phyloP scores from a whole-genome alignment of 2,113 vertebrate species.

The Uria aalge region DNA sequence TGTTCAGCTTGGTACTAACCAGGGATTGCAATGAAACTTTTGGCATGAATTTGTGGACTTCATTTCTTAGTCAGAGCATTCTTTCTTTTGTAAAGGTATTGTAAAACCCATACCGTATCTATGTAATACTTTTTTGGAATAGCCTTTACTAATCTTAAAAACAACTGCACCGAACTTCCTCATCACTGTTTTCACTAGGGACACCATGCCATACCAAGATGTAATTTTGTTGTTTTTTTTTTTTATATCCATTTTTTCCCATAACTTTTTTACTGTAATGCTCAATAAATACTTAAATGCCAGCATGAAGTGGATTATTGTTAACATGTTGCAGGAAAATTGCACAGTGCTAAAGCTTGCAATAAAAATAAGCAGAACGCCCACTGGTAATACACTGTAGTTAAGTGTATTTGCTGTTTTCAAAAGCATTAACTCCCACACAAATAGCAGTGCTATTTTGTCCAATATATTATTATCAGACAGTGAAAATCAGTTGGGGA shows the following conservation, averaged over 20 bases:
- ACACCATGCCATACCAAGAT: background rate
- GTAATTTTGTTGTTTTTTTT: background rate
- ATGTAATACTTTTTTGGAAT: background rate
- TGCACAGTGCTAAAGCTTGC: slow-evolving; percentile 55
- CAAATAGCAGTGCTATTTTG: slow-evolving; percentile 55
- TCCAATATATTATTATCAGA: slow-evolving; percentile 66
- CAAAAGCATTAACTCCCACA: slow-evolving; percentile 71
- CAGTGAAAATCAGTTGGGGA: slow-evolving; percentile 53
- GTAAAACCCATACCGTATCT: background rate
- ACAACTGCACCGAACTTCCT: background rate
- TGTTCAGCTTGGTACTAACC: background rate
- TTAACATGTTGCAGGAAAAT: slow-evolving; percentile 67
- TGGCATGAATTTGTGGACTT: background rate
- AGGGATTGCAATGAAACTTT: background rate
- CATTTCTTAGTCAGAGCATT: background rate
- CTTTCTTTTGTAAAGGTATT: background rate
- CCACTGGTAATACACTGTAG: slow-evolving; percentile 62
- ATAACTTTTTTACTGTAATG: slow-evolving; percentile 46
- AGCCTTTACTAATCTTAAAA: background rate
- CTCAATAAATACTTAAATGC: slow-evolving; percentile 67
- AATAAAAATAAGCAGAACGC: slow-evolving; percentile 75
- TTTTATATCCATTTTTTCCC: slow-evolving; percentile 19
- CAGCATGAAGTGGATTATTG: slow-evolving; percentile 67
- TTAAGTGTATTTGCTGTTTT: slow-evolving; percentile 69
- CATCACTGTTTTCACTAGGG: background rate